Evolutionary conservation across 92 coral and sea anemone species (phyloP), one percentile per base, ranked within the genome.

Genomic region (Palythoa grandiflora): DNA sequence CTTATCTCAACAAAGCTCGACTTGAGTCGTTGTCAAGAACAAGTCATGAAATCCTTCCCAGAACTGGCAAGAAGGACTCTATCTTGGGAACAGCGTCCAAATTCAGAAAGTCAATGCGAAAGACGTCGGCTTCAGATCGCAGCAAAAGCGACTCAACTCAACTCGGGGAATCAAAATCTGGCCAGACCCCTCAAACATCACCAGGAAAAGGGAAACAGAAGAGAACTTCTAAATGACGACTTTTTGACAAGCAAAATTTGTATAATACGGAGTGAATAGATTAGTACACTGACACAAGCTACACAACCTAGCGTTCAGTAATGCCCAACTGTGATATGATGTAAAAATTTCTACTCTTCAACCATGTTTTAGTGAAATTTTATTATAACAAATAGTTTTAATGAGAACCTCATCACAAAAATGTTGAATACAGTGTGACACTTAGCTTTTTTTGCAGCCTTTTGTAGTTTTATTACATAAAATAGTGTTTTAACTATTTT

Each of bases 21-120:
- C 91, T 94, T 57, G 96, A 94, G 87, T 79, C 91, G 28, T 73
- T 93, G 19, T 94, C 98, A 28, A 92, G 89, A 61, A 80, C 93
- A 13, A 83, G 79, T 47, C 74, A 85, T 8, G 98, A 92, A 40
- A 75, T 89, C 16, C 79, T 83, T 83, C 98, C 93, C 13, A 94
- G 88, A 77, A 89, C 94, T 35, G 87, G 87, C 36, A 91, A 90
- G 68, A 94, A 93, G 53, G 96, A 94, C 50, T 91, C 98, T 13
- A 37, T 85, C 35, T 93, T 94, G 98, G 89, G 71, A 38, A 55
- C 86, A 78, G 94, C 88, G 17, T 72, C 87, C 38, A 90, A 92
- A 78, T 17, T 83, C 36, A 83, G 91, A 15, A 89, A 76, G 50
- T 14, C 44, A 38, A 87, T 44, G 14, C 77, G 89, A 15, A 90